A percentile compares a stretch with the other conserved stretches of the same genome.
These are phyloP conservation scores for Drosophila birchii DNA, from an alignment of 2,888 invertebrate species.

Conservation along the genomic window DNA sequence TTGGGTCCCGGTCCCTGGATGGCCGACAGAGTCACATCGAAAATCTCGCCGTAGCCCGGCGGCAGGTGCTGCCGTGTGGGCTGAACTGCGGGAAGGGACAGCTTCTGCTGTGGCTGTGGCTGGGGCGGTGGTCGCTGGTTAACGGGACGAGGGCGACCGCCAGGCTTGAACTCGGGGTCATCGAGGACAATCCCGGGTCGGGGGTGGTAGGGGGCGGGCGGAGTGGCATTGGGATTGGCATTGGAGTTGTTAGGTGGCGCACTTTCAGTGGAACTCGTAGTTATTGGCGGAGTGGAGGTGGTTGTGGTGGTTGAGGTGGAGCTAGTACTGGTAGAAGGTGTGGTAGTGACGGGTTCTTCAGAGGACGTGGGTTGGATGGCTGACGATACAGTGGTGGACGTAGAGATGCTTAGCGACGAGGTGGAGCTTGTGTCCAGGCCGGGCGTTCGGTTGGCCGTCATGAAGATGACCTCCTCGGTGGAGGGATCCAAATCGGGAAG, in stretches of 20 bases:
- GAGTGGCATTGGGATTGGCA: constrained; percentile 58
- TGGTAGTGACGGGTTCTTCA: constrained; percentile 55
- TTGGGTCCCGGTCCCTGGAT: constrained; percentile 91
- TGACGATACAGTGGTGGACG: constrained; percentile 51
- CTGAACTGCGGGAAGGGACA: constrained; percentile 64
- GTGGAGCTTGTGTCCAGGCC: constrained; percentile 64
- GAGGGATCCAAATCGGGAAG: constrained; percentile 74
- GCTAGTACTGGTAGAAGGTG: constrained; percentile 59
- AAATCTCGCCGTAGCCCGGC: constrained; percentile 91
- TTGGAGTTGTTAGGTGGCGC: constrained; percentile 47
- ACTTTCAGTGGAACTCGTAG: constrained; percentile 55
- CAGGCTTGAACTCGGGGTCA: constrained; percentile 92
- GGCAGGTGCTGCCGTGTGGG: constrained; percentile 85
- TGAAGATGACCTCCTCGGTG: constrained; percentile 82
- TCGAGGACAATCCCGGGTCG: constrained; percentile 94
- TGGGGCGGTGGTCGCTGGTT: constrained; percentile 77
- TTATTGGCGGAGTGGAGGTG: constrained; percentile 55
- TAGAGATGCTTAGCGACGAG: constrained; percentile 37
- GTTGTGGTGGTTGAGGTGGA: constrained; percentile 54
- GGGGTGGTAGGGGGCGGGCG: constrained; percentile 87
- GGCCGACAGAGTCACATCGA: constrained; percentile 94
- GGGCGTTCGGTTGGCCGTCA: constrained; percentile 83
- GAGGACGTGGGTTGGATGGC: constrained; percentile 55
- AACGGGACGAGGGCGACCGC: constrained; percentile 82
- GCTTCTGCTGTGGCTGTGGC: constrained; percentile 65